These are phyloP conservation scores for Hemiprocne comata DNA, from an alignment of 2,113 vertebrate genomes.

Conservation along the genomic window DNA sequence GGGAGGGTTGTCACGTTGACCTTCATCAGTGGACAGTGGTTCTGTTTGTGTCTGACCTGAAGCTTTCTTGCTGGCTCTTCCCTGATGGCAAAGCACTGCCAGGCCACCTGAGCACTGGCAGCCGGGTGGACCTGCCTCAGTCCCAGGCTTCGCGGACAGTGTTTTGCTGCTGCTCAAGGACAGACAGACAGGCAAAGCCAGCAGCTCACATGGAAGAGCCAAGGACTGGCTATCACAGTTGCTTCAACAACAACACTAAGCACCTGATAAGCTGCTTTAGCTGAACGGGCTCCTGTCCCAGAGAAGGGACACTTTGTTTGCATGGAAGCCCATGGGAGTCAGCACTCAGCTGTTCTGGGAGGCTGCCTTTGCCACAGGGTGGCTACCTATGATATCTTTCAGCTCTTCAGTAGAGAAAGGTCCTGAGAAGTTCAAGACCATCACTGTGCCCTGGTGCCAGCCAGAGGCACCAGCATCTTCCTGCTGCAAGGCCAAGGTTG, in stretches of 20 bases:
- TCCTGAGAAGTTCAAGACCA: neutral
- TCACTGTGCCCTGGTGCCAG: accelerated
- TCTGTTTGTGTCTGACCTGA: neutral
- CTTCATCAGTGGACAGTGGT: accelerated
- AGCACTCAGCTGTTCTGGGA: accelerated
- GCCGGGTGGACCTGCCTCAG: accelerated
- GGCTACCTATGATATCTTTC: neutral
- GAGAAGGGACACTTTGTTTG: neutral
- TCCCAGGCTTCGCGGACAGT: neutral
- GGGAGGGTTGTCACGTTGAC: neutral
- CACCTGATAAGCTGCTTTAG: constrained; percentile 9
- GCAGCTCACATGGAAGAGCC: neutral
- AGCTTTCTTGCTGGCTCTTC: accelerated
- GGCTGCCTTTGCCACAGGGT: neutral
- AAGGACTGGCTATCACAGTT: neutral
- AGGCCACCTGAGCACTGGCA: accelerated
- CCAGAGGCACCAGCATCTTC: neutral
- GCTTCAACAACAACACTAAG: neutral
- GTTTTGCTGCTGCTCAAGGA: neutral
- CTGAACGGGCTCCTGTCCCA: neutral
- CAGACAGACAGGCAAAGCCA: neutral
- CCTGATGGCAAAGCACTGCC: accelerated
- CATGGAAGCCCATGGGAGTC: accelerated
- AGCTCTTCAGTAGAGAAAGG: neutral
- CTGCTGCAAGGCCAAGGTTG: neutral